Conservation (phyloP, 2,113 vertebrate genomes). For the Chaetops frenatus region DNA sequence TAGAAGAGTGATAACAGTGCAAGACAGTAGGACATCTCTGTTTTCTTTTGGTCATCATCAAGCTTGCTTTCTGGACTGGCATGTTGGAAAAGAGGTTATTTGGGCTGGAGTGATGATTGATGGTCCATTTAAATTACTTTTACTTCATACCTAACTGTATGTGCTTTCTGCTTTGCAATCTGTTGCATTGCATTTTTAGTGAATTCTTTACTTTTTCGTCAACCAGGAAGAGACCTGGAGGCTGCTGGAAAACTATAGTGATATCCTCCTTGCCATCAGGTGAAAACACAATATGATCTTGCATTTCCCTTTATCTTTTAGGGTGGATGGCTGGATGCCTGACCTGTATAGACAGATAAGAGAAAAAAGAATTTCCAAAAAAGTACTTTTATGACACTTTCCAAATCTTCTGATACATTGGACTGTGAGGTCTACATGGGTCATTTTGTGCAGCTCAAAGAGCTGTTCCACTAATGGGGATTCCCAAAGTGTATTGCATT, state of each 20-base stretch:
- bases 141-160: not conserved
- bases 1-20: not conserved
- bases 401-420: not conserved
- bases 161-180: not conserved
- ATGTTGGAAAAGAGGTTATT: not conserved
- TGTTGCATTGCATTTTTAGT: not conserved
- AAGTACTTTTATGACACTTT: not conserved
- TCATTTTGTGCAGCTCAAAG: not conserved
- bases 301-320: not conserved
- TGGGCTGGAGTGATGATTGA: not conserved
- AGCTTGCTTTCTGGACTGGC: not conserved
- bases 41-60: slow-evolving; percentile 9
- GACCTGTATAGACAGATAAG: not conserved
- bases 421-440: not conserved
- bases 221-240: not conserved
- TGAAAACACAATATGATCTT: not conserved
- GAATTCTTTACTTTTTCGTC: not conserved
- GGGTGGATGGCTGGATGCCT: not conserved
- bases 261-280: not conserved
- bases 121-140: not conserved
- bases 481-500: not conserved
- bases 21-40: not conserved
- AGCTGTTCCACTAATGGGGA: not conserved
- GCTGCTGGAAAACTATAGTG: not conserved
- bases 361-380: not conserved